Conservation (phyloP, 2,888 invertebrate species). For the Drosophila recens region DNA sequence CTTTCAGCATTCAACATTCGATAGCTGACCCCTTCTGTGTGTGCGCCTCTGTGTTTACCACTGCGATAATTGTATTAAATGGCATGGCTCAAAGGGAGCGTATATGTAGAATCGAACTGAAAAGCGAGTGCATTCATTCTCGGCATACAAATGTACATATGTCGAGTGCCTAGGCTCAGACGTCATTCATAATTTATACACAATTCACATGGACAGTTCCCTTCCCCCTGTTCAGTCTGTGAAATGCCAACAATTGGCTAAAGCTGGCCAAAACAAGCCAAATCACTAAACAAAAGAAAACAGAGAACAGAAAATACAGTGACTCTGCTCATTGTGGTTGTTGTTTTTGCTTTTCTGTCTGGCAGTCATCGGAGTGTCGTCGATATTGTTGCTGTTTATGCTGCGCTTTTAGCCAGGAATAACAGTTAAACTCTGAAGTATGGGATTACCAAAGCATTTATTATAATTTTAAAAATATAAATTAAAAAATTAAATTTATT, state of each 20-base stretch:
- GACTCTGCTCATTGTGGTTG: background rate
- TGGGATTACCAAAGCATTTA: background rate
- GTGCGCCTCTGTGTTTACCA: background rate
- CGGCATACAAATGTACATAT: conserved; percentile 18
- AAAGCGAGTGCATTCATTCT: conserved; percentile 15
- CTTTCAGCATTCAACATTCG: background rate
- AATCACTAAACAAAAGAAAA: conserved; percentile 27
- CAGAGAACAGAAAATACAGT: conserved; percentile 21
- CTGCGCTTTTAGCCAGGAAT: background rate
- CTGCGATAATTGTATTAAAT: conserved; percentile 44
- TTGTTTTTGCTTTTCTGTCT: background rate
- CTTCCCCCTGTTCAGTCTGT: background rate
- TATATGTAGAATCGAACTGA: background rate
- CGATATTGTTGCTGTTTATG: background rate
- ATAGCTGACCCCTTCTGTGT: background rate
- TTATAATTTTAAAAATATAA: too few species aligned
- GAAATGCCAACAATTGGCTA: conserved; percentile 49
- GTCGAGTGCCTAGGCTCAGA: conserved; percentile 25
- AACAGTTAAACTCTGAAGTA: background rate
- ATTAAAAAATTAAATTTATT: too few species aligned
- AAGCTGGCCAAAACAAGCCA: conserved; percentile 50
- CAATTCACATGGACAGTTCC: conserved; percentile 3
- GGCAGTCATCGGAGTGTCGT: background rate
- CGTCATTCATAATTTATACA: conserved; percentile 32
- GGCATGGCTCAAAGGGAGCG: conserved; percentile 5